Base-by-base conservation (phyloP, 2,888 invertebrate species). In the Diarsia brunnea region DNA sequence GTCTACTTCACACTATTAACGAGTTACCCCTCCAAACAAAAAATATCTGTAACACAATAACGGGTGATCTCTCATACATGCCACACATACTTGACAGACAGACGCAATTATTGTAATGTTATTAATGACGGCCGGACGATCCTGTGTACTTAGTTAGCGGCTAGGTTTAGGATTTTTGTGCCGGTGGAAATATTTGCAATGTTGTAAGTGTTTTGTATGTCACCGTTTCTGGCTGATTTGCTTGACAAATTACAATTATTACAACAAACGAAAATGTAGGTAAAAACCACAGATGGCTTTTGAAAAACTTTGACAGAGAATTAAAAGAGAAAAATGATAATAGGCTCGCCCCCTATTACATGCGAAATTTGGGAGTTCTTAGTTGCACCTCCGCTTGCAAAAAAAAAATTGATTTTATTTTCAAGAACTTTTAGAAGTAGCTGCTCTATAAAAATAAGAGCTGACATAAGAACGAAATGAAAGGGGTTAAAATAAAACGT, bases 31-130 rank as follows among this genome's bases (percentile, higher is more conserved):
- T 14, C 61, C 53, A 49, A 55, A 70, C 63, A 76, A 47, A 67
- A 85, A 69, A 66, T 7, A 65, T 49, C 31, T 38, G n/a, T 73
- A 72, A 84, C 69, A 49, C 45, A 74, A 78, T 79, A 84, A 83
- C 45, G 67, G 63, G 67, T 55, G 24, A 67, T 79, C 84, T 83
- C 64, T 69, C 85, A 73, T 67, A 78, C 60, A 77, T 63, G 66
- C 27, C 71, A 55, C 82, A 78, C 85, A 82, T 78, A 73, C 60
- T 58, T 75, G 75, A 87, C 73, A 74, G 75, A 63, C 78, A 68
- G 73, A 71, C 86, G 71, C 75, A 82, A 85, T 87, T 85, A 82
- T 79, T 79, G 83, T 75, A 86, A 73, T 85, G 78, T 79, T 82
- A 79, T 85, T 79, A 82, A 83, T 66, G 73, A 69, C 21, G n/a